Percentiles rank a stretch among this genome's conserved stretches.
Evolutionary conservation across 2,888 invertebrate genomes (phyloP).

Genomic region (Pteria penguin): DNA sequence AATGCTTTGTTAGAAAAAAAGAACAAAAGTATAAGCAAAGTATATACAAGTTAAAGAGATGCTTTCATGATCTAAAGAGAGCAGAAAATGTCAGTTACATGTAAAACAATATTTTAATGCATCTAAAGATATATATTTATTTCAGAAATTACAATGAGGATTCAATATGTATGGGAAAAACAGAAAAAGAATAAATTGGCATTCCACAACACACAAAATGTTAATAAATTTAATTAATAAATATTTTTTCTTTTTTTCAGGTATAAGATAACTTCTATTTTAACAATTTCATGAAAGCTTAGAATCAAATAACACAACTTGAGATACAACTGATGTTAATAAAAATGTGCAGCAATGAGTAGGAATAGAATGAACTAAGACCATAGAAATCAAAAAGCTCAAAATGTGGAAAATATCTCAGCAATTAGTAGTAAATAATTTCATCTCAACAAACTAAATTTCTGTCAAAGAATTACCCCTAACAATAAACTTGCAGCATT

Average conservation of each 20-base stretch:
- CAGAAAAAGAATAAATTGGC: not conserved
- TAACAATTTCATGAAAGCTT: not conserved
- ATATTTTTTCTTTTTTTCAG: no score
- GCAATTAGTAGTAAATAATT: not conserved
- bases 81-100: no score
- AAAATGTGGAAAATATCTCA: not conserved
- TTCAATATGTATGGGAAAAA: no score
- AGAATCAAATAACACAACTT: not conserved
- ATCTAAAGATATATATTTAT: no score
- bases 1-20: not conserved
- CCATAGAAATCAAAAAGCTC: not conserved
- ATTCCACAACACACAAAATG: not conserved
- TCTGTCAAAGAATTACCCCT: not conserved
- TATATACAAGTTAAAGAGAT: slow-evolving; percentile 3
- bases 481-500: not conserved
- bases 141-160: no score
- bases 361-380: not conserved
- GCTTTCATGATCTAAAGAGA: not conserved
- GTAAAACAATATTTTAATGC: no score
- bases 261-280: not conserved
- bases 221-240: not conserved
- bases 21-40: slow-evolving; percentile 17
- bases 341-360: not conserved
- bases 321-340: not conserved
- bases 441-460: not conserved